Percentiles rank a stretch among this genome's conserved stretches.
phyloP scores from a whole-genome alignment of 2,113 vertebrate species.

The Charina bottae region DNA sequence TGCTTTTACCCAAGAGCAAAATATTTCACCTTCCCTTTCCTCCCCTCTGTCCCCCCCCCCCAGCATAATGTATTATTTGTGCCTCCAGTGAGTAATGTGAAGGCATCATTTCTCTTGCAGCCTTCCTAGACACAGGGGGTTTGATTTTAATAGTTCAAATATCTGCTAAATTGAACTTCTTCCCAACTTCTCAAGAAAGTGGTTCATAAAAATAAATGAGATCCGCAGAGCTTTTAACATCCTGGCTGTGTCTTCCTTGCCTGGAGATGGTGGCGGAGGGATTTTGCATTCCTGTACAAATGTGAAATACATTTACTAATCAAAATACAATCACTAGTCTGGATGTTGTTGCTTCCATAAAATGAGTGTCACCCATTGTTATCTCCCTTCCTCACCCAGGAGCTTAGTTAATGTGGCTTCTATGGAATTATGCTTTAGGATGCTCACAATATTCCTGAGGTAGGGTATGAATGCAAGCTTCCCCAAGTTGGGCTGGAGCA shows the following conservation, averaged over 20 bases:
- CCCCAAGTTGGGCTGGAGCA: background rate
- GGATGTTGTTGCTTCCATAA: background rate
- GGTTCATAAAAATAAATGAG: background rate
- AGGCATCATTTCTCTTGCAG: background rate
- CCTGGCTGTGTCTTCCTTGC: background rate
- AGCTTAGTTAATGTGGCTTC: background rate
- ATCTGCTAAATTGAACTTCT: slow-evolving; percentile 34
- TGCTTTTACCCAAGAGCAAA: background rate
- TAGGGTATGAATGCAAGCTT: background rate
- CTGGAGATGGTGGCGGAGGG: background rate
- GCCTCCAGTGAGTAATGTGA: background rate
- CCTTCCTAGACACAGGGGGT: background rate
- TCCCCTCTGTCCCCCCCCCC: background rate
- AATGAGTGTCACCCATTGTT: too few species aligned
- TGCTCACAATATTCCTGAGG: background rate
- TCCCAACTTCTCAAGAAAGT: background rate
- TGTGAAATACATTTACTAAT: slow-evolving; percentile 7
- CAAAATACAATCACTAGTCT: background rate
- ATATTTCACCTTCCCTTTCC: background rate
- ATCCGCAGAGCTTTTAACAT: background rate
- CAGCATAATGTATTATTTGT: background rate
- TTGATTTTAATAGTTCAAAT: slow-evolving; percentile 43
- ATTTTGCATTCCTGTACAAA: background rate
- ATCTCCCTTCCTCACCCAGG: too few species aligned
- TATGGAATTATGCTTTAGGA: background rate